Base-by-base conservation (phyloP, 1,140 invertebrate genomes). In the Tetramorium parvispinum region DNA sequence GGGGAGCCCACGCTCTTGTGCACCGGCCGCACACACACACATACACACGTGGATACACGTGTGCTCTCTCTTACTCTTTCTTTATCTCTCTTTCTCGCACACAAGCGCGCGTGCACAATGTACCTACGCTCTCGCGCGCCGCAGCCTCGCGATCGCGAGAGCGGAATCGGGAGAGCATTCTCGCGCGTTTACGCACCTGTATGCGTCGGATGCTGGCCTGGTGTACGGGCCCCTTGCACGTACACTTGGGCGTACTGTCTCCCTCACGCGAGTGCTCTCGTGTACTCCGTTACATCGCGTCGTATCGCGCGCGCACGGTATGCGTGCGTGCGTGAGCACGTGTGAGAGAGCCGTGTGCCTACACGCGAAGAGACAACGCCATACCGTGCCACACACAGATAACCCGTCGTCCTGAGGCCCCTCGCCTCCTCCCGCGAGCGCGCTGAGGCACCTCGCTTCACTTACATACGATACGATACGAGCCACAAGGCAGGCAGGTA, bases 401-500 rank as follows among this genome's bases (percentile, higher is more conserved):
- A 77, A 40, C 68, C 71, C 70, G 77, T 65, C 87, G 73, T 86
- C 79, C 70, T 65, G 53, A 81, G 51, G 32, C 68, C 57, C 81
- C 88, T 90, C 88, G 76, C 89, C 90, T 88, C 90, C 81, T 85
- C 87, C 85, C 92, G 88, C 88, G 88, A 85, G 89, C 79, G 11
- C 79, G 85, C 89, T 87, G 87, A 89, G 88, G 89, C 90, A 92
- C 90, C 92, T 91, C 85, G 87, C 91, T 90, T 91, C 89, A 87
- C 92, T 93, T 93, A 92, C 91, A 93, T 93, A 91, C 91, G 89
- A 92, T 92, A 89, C 91, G 90, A 92, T 87, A 89, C 91, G 85
- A 92, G 92, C 91, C 92, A 91, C 91, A 92, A 93, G 93, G 93
- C 87, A 92, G 92, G 90, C 68, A 93, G 93, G 93, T 93, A 94